These are phyloP conservation scores for Phymorhynchus buccinoides DNA, from an alignment of 1,140 invertebrate genomes.

Conservation along the genomic window DNA sequence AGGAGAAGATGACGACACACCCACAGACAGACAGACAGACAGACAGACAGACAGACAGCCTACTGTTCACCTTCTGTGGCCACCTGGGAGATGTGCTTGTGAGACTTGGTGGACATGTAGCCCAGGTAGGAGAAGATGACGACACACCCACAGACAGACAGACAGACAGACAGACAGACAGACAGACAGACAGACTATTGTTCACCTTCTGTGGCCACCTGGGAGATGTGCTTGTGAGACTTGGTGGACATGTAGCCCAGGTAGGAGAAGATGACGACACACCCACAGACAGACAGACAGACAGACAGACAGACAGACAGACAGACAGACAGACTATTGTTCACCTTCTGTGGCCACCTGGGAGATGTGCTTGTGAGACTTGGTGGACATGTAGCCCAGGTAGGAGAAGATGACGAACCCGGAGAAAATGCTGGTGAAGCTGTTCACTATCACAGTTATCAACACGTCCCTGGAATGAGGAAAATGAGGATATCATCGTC, in stretches of 20 bases:
- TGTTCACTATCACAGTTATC: constrained; percentile 81
- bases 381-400: constrained; percentile 90
- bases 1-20: constrained; percentile 89
- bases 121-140: constrained; percentile 92
- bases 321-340: background rate
- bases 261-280: constrained; percentile 85
- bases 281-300: background rate
- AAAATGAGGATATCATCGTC: constrained; percentile 54
- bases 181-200: background rate
- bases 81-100: constrained; percentile 86
- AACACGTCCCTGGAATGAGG: constrained; percentile 78
- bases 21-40: background rate
- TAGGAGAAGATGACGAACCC: constrained; percentile 96
- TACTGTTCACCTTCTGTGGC: constrained; percentile 86
- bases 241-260: constrained; percentile 91
- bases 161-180: background rate
- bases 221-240: constrained; percentile 85
- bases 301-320: background rate
- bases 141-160: background rate
- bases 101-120: constrained; percentile 88
- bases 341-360: constrained; percentile 89
- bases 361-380: constrained; percentile 86
- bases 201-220: constrained; percentile 88
- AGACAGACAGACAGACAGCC: constrained; percentile 36
- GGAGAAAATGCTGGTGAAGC: constrained; percentile 91